Percentiles rank a stretch among this genome's conserved stretches.
These are phyloP conservation scores for Tragelaphus imberbis DNA, from an alignment of 2,113 vertebrate species.

Conservation along the genomic window DNA sequence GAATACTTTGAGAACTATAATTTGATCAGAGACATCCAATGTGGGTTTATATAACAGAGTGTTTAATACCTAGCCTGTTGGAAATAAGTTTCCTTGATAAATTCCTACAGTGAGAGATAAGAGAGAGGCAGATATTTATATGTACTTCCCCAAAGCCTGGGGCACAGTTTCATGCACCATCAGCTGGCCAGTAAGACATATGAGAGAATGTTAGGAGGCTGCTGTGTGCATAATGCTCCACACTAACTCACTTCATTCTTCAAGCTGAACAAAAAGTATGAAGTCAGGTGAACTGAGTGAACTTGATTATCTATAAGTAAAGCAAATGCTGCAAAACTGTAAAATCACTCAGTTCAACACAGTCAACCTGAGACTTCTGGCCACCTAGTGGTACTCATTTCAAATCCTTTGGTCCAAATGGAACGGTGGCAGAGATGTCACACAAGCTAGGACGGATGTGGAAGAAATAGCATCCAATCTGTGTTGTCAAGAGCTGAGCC, in stretches of 20 bases:
- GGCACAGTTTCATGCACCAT: not conserved
- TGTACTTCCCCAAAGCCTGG: not conserved
- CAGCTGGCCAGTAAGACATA: not conserved
- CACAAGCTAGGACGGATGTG: not conserved
- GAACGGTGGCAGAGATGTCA: not conserved
- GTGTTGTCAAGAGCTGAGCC: not conserved
- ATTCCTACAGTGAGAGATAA: conserved; percentile 38
- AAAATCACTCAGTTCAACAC: not conserved
- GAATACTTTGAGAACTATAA: conserved; percentile 53
- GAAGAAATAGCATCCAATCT: not conserved
- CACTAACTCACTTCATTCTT: not conserved
- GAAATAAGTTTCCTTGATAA: conserved; percentile 34
- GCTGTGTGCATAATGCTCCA: not conserved
- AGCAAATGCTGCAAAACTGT: not conserved
- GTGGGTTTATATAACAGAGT: conserved; percentile 47
- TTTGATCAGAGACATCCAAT: conserved; percentile 48
- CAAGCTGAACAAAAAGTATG: conserved; percentile 16
- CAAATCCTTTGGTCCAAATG: not conserved
- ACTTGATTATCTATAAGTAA: conserved; percentile 30
- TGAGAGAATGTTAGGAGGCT: not conserved
- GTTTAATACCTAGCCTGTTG: not conserved
- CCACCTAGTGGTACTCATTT: not conserved
- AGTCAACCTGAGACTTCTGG: not conserved
- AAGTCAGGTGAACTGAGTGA: not conserved
- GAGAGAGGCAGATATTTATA: conserved; percentile 16